A percentile compares a stretch with the other conserved stretches of the same genome.
phyloP scores from a whole-genome alignment of 2,797 vertebrate species.

The Acrossocheilus fasciatus region DNA sequence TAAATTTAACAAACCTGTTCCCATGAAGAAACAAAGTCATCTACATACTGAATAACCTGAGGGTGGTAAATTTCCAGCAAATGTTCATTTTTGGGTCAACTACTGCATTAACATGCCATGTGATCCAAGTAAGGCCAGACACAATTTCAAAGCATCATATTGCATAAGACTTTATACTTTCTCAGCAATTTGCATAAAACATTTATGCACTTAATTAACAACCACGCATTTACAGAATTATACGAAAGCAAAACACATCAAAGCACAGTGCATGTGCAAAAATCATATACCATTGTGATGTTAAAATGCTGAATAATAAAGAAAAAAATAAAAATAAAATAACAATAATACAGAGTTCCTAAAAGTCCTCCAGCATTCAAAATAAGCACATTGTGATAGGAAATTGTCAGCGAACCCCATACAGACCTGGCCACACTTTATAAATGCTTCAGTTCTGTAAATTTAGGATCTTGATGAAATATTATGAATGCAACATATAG shows the following conservation, averaged over 20 bases:
- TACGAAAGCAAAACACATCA: conserved; percentile 12
- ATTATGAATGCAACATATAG: neutral
- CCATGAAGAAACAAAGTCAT: neutral
- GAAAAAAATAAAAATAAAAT: no score
- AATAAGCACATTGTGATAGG: neutral
- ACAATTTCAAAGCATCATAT: neutral
- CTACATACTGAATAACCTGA: neutral
- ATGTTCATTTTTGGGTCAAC: neutral
- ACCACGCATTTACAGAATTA: neutral
- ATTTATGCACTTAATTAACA: conserved; percentile 37
- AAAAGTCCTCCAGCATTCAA: neutral
- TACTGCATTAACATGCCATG: neutral
- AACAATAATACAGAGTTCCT: neutral
- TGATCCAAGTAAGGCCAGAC: neutral
- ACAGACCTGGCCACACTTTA: neutral
- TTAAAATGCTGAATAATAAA: neutral
- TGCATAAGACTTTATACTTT: conserved; percentile 36
- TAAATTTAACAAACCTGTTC: neutral
- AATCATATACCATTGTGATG: neutral
- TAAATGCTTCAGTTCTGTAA: neutral
- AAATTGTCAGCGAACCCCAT: neutral
- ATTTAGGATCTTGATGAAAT: neutral
- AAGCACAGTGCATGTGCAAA: conserved; percentile 14
- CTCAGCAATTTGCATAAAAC: conserved; percentile 23
- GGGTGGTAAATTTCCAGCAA: neutral